Evolutionary conservation across 64 coral and sea anemone genomes (phyloP).

Genomic region (Dendronephthya gigantea): DNA sequence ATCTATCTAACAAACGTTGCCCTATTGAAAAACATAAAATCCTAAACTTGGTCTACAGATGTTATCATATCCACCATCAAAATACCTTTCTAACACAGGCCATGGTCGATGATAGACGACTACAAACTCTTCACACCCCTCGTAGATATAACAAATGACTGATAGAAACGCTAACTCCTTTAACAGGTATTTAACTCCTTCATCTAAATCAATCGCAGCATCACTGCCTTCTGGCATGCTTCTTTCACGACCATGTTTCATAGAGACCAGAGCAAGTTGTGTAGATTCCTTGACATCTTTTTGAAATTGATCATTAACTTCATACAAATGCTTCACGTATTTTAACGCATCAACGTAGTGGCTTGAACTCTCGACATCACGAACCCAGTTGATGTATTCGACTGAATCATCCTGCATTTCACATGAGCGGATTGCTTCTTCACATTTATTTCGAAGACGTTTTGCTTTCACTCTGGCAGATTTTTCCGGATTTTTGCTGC

Average conservation of each 20-base stretch:
- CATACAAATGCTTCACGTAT: constrained; percentile 42
- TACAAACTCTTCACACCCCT: constrained; percentile 55
- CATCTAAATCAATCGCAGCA: constrained; percentile 29
- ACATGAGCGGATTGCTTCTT: constrained; percentile 27
- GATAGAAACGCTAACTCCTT: constrained; percentile 61
- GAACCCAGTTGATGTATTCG: constrained; percentile 54
- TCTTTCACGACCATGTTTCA: constrained; percentile 44
- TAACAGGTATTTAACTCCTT: constrained; percentile 54
- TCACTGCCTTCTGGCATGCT: background rate
- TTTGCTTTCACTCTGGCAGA: constrained; percentile 56
- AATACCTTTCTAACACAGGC: constrained; percentile 58
- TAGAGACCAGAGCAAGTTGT: constrained; percentile 32
- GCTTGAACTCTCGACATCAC: constrained; percentile 42
- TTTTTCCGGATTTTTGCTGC: constrained; percentile 69
- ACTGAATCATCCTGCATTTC: background rate
- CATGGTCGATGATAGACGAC: constrained; percentile 59
- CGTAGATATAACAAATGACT: constrained; percentile 40
- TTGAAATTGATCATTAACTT: constrained; percentile 46
- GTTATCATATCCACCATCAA: constrained; percentile 43
- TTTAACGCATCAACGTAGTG: constrained; percentile 37
- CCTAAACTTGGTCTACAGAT: constrained; percentile 38
- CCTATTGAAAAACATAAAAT: constrained; percentile 29
- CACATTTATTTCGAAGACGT: constrained; percentile 55
- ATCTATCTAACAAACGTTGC: background rate
- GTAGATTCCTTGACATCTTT: constrained; percentile 40